These are phyloP conservation scores for Drosophila acutilabella DNA, from an alignment of 2,888 invertebrate genomes.

Conservation along the genomic window DNA sequence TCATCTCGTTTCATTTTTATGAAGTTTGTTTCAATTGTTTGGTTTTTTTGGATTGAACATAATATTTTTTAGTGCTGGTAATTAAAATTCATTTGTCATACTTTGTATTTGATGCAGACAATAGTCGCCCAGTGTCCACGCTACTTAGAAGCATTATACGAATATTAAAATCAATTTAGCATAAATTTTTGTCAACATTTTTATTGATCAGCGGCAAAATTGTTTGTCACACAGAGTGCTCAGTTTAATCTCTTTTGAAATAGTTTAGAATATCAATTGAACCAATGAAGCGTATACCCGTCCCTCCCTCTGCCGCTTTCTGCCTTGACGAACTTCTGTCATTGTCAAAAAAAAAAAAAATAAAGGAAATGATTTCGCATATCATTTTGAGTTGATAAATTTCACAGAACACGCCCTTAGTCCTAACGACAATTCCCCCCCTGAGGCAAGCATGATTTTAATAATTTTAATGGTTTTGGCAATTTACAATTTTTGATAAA, in stretches of 20 bases:
- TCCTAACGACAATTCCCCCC: constrained; percentile 31
- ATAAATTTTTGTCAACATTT: constrained; percentile 58
- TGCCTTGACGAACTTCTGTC: constrained; percentile 36
- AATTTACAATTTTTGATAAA: constrained; percentile 82
- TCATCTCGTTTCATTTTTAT: constrained; percentile 58
- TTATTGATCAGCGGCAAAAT: constrained; percentile 40
- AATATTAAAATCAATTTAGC: constrained; percentile 74
- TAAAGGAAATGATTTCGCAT: constrained; percentile 69
- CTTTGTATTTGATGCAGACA: constrained; percentile 62
- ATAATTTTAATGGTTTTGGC: constrained; percentile 83
- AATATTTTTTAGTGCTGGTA: constrained; percentile 64
- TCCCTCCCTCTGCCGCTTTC: neutral
- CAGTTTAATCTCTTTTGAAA: constrained; percentile 7
- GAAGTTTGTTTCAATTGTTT: constrained; percentile 57
- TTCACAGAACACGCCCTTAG: constrained; percentile 70
- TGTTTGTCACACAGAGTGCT: constrained; percentile 37
- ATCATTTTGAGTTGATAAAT: constrained; percentile 75
- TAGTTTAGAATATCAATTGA: constrained; percentile 48
- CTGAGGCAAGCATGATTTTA: constrained; percentile 76
- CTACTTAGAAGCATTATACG: constrained; percentile 28
- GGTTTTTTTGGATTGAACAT: constrained; percentile 31
- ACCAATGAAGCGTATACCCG: constrained; percentile 42
- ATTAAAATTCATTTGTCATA: constrained; percentile 78
- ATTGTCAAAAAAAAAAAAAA: constrained; percentile 6
- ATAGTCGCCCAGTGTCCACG: constrained; percentile 36